Base-by-base conservation (phyloP, 2,888 invertebrate genomes). In the Smittia sp. region DNA sequence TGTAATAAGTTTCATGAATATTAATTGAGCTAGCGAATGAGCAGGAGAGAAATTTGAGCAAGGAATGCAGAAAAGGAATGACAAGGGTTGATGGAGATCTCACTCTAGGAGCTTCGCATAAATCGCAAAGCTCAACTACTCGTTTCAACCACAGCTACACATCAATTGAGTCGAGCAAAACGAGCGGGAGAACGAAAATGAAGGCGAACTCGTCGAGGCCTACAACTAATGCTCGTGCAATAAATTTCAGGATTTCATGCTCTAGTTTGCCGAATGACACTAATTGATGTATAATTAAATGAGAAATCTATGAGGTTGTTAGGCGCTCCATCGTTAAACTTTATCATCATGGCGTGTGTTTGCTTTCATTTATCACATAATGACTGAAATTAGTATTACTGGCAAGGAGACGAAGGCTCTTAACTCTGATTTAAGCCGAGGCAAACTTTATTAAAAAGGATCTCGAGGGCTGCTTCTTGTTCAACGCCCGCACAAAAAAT, bases 241-340 rank as follows among this genome's bases (percentile, higher is more conserved):
- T 69, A 69, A 54, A 69, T 69, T 69, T 27, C 25, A 69, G 69
- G 69, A 69, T 69, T 69, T 27, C 69, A 52, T 69, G 69, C 69
- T 69, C 69, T 24, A 69, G 54, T 69, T 69, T 54, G 52, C 41
- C 52, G 52, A 41, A 27, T 54, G 69, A 69, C 69, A 52, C 52
- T 41, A 69, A 69, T 69, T 69, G 69, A 69, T 69, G 41, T 52
- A 69, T 69, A 69, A 69, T 69, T 69, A 69, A 69, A 69, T 69
- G 69, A 41, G 67, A 67, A 67, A 67, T 67, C 67, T 67, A 67
- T 67, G 67, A 69, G 69, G 27, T 69, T 69, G 69, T 52, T 69
- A 69, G 27, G 6, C 69, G 20, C 32, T 20, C 20, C 11, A 15
- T 69, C 69, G 41, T 69, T 54, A 54, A 69, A 69, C 46, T 69